Evolutionary conservation across 2,888 invertebrate genomes (phyloP), one percentile per base, ranked within the genome.

Genomic region (Drosophila subsilvestris): DNA sequence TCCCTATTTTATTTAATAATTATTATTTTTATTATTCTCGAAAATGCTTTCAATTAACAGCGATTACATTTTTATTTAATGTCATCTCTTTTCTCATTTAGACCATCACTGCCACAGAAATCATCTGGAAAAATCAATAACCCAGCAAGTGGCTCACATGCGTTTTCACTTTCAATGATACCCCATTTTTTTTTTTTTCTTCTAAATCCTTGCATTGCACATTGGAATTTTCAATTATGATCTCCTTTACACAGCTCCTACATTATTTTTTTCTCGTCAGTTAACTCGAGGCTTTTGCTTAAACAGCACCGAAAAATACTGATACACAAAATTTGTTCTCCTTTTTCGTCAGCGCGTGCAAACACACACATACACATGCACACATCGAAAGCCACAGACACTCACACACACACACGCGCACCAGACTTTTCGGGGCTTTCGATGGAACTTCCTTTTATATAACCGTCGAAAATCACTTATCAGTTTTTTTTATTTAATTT

Each of bases 121-220:
- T 83, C 55, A 81, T 63, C 63, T 85, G 87, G 85, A 85, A 85
- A 85, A 85, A 85, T 85, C 85, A 87, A 85, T 85, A 88, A 68
- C 63, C 56, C 51, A 66, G 69, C 62, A 54, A 75, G 54, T 63
- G 78, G 80, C 78, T 63, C 43, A 72, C 60, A 82, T 72, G 70
- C 86, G 78, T 73, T 83, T 83, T 83, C 84, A 86, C 88, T 83
- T 83, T 83, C 81, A 55, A 63, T 57, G 43, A 58, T 44, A 37
- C 49, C 49, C 44, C 58, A 69, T 50, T 58, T 68, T 44, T 44
- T 68, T 44, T 44, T 1, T n/a, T n/a, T 10, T 45, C 22, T 62
- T 55, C 58, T 25, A 60, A n/a, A 37, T 54, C 50, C 32, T 32
- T 4, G 27, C 47, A 48, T 56, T 63, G 29, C 32, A 48, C 47